These are phyloP conservation scores for Leptopilina myrica DNA, from an alignment of 2,888 invertebrate species.

Conservation along the genomic window DNA sequence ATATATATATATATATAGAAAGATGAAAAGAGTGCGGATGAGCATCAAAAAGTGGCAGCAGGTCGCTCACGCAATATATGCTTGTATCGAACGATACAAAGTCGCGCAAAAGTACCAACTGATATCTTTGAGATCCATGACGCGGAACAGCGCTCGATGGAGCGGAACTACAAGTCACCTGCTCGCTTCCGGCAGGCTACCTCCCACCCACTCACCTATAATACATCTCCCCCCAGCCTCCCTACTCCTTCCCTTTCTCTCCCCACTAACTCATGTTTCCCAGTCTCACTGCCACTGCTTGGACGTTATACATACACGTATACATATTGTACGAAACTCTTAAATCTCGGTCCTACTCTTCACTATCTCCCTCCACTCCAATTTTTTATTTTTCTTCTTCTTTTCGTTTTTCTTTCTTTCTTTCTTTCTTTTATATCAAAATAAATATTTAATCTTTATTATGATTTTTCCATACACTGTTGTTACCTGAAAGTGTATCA, in stretches of 20 bases:
- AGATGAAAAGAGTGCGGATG: slow-evolving; percentile 42
- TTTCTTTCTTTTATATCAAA: no score
- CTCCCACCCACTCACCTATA: slow-evolving; percentile 50
- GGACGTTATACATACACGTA: background rate
- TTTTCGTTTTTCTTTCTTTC: background rate
- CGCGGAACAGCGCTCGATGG: slow-evolving; percentile 76
- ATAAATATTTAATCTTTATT: no score
- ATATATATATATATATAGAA: no score
- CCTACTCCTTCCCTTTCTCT: slow-evolving; percentile 22
- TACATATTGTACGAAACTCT: background rate
- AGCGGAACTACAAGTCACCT: slow-evolving; percentile 77
- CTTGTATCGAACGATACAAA: slow-evolving; percentile 54
- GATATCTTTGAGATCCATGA: slow-evolving; percentile 73
- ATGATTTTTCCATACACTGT: no score
- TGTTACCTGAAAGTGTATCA: no score
- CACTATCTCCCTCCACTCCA: background rate
- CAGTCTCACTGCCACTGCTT: slow-evolving; percentile 3
- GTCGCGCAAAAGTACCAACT: slow-evolving; percentile 63
- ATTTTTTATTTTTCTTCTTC: slow-evolving; percentile 43
- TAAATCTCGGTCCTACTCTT: slow-evolving; percentile 6
- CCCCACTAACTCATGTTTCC: background rate
- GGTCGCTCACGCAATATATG: slow-evolving; percentile 63
- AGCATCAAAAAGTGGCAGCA: slow-evolving; percentile 49
- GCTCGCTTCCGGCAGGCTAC: slow-evolving; percentile 75
- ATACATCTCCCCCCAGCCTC: background rate